Percentiles rank a stretch among this genome's conserved stretches.
These are phyloP conservation scores for Platalea minor DNA, from an alignment of 2,797 vertebrate species.

Conservation along the genomic window DNA sequence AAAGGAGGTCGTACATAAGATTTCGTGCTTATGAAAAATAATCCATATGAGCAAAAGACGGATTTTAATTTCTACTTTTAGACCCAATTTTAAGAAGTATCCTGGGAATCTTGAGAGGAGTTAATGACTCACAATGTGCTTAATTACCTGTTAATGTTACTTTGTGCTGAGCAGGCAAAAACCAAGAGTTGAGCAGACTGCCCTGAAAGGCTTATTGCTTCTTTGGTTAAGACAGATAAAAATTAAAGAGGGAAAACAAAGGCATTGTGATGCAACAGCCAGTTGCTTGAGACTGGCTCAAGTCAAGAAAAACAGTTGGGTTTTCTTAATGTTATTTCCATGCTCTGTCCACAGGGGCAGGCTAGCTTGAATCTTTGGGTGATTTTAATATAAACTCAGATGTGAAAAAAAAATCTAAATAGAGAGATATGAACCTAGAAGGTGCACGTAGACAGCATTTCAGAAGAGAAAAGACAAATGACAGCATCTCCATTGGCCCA, in stretches of 20 bases:
- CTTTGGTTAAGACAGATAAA: neutral
- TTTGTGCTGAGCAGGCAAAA: neutral
- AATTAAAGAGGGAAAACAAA: neutral
- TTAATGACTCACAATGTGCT: neutral
- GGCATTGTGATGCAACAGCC: neutral
- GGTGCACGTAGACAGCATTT: neutral
- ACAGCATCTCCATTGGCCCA: neutral
- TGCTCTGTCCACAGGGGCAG: neutral
- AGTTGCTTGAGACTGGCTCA: neutral
- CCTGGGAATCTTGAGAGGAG: neutral
- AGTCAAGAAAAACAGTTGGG: neutral
- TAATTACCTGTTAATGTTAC: neutral
- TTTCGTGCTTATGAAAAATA: neutral
- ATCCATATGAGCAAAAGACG: neutral
- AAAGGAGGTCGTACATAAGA: rapidly evolving
- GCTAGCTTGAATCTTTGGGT: neutral
- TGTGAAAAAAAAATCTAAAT: neutral
- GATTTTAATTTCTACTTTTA: neutral
- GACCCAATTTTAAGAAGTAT: neutral
- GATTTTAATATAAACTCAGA: neutral
- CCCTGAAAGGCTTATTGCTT: neutral
- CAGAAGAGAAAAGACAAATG: neutral
- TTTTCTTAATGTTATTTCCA: neutral
- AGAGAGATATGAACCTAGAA: neutral
- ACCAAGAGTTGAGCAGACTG: neutral